Conservation (phyloP, 1,140 invertebrate species). For the Neodiprion virginianus region DNA sequence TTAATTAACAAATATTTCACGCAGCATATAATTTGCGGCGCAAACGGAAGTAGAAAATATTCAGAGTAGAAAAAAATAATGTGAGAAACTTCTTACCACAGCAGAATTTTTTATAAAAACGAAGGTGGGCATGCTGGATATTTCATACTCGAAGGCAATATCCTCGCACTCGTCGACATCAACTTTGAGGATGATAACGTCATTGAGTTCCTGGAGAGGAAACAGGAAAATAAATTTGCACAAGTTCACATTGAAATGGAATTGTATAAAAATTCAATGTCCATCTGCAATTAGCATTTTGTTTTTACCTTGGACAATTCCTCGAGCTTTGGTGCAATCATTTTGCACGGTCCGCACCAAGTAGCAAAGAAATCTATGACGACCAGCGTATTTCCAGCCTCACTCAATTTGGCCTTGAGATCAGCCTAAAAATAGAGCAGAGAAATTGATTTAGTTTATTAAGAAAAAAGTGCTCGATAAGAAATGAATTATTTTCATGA, state of each 20-base stretch:
- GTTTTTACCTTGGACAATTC: conserved; percentile 68
- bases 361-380: conserved; percentile 88
- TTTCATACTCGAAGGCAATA: conserved; percentile 78
- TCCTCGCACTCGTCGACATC: conserved; percentile 92
- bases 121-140: conserved; percentile 93
- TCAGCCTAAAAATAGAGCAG: conserved; percentile 67
- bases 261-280: background rate
- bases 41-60: conserved; percentile 14
- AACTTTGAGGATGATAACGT: conserved; percentile 75
- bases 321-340: conserved; percentile 84
- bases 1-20: conserved; percentile 21
- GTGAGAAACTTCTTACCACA: conserved; percentile 59
- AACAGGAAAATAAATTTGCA: conserved; percentile 33
- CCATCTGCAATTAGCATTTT: background rate
- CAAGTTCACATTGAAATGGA: conserved; percentile 16
- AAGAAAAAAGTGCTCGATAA: no score
- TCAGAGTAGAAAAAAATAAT: conserved; percentile 1
- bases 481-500: no score
- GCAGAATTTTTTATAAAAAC: conserved; percentile 82
- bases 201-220: conserved; percentile 67
- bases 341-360: conserved; percentile 94
- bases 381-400: conserved; percentile 83
- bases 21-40: conserved; percentile 9
- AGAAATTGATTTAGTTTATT: conserved; percentile 23
- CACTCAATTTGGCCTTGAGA: conserved; percentile 73